Conservation (phyloP, 1,140 invertebrate genomes). For the Wiebesia pumilae region DNA sequence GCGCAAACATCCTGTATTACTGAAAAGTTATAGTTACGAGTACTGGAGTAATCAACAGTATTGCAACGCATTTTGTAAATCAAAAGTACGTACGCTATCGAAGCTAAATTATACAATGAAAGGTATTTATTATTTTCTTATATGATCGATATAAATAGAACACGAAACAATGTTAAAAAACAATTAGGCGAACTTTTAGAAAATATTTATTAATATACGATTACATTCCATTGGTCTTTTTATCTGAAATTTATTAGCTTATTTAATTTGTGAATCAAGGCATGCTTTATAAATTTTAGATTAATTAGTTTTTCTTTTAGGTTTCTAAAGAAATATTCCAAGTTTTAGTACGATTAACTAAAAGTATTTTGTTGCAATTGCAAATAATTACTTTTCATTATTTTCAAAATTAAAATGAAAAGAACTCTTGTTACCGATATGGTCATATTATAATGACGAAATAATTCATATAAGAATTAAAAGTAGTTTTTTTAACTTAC, state of each 20-base stretch:
- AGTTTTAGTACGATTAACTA: not conserved
- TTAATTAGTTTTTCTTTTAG: not conserved
- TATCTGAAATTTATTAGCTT: not conserved
- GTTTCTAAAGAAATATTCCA: not conserved
- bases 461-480: slow-evolving; percentile 12
- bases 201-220: not conserved
- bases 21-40: slow-evolving; percentile 62
- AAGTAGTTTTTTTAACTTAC: slow-evolving; percentile 70
- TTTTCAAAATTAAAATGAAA: not conserved
- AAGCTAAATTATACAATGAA: not conserved
- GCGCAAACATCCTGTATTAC: slow-evolving; percentile 76
- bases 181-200: too few species aligned
- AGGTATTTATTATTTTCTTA: too few species aligned
- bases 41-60: not conserved
- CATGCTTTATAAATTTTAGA: not conserved
- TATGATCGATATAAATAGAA: too few species aligned
- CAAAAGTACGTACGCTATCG: not conserved
- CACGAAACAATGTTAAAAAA: too few species aligned
- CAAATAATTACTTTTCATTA: not conserved
- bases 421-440: not conserved
- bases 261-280: not conserved
- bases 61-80: not conserved
- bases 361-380: not conserved
- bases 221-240: not conserved
- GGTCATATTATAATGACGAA: not conserved